phyloP scores from a whole-genome alignment of 2,797 vertebrate genomes.

The Somateria mollissima region DNA sequence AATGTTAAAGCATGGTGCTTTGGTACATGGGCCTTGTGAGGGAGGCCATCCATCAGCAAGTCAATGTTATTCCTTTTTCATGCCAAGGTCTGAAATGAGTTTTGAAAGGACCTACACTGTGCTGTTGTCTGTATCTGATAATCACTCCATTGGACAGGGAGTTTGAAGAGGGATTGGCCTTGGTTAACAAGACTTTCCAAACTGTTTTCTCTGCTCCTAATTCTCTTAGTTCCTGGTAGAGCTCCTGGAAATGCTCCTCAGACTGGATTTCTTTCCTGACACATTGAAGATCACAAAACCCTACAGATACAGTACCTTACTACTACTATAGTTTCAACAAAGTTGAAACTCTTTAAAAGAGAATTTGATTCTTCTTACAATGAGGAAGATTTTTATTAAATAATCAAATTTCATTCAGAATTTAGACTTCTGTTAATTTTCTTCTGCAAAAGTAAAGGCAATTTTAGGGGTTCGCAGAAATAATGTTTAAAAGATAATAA shows the following conservation, averaged over 20 bases:
- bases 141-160: neutral
- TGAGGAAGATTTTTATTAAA: neutral
- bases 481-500: neutral
- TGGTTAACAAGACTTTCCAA: neutral
- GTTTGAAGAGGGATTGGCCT: neutral
- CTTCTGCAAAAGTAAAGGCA: neutral
- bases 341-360: neutral
- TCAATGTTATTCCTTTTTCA: neutral
- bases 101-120: neutral
- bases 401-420: neutral
- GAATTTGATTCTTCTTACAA: neutral
- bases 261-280: neutral
- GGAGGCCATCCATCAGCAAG: neutral
- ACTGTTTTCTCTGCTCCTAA: neutral
- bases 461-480: neutral
- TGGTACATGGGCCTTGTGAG: neutral
- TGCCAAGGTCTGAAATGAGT: neutral
- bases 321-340: neutral
- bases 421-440: neutral
- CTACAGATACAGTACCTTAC: neutral
- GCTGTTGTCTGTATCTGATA: neutral
- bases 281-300: neutral
- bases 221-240: neutral
- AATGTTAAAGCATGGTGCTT: neutral
- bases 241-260: neutral